These are phyloP conservation scores for Cebidichthys violaceus DNA, from an alignment of 2,113 vertebrate species.

Conservation along the genomic window DNA sequence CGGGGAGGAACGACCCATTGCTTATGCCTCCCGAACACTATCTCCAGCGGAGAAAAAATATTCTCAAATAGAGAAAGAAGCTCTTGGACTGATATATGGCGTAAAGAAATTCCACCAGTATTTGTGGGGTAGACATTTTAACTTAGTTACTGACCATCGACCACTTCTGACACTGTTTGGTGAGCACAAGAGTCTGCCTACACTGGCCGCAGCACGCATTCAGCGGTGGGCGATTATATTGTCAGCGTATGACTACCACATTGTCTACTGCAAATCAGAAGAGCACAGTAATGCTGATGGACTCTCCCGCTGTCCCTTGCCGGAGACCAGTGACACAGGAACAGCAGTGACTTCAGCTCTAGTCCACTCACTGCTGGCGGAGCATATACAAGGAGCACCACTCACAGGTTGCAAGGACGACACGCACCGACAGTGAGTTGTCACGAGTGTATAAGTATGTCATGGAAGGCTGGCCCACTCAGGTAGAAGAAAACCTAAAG, in stretches of 20 bases:
- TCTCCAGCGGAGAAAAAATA: slow-evolving; percentile 21
- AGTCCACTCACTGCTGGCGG: not conserved
- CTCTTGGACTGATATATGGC: slow-evolving; percentile 23
- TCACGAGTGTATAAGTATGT: not conserved
- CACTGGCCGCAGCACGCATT: no score
- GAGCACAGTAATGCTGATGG: no score
- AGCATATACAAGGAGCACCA: not conserved
- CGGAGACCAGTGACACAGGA: not conserved
- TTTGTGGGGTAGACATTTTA: no score
- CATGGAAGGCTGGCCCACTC: not conserved
- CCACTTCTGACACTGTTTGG: no score
- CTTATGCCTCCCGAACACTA: not conserved
- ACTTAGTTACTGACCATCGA: no score
- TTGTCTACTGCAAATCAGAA: no score
- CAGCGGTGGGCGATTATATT: no score
- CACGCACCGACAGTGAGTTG: not conserved
- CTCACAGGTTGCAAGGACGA: not conserved
- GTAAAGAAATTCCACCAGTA: slow-evolving; percentile 33
- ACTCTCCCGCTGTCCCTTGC: not conserved
- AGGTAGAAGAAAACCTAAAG: not conserved
- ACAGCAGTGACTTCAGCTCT: not conserved
- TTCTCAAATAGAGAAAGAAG: slow-evolving; percentile 34
- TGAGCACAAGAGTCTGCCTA: no score
- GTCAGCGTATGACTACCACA: no score
- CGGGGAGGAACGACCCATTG: not conserved